These are phyloP conservation scores for Catostylus mosaicus DNA, from an alignment of 30 jellyfish, hydroid and myxozoan species.

Conservation along the genomic window DNA sequence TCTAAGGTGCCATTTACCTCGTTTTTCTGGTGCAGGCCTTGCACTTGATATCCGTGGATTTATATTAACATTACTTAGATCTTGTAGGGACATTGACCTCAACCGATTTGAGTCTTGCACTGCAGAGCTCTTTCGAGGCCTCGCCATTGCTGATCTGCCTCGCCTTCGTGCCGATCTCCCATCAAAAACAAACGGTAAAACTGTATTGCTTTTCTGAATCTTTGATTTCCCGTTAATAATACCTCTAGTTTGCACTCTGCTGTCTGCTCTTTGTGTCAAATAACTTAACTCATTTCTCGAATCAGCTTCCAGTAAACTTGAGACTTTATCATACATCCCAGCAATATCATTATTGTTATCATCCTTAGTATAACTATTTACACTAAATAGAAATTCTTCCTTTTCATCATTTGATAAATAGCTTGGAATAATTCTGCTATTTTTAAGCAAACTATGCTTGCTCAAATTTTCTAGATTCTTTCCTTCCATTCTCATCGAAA, in stretches of 20 bases:
- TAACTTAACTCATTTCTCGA: not conserved
- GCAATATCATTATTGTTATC: not conserved
- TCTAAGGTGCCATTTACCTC: slow-evolving; percentile 17
- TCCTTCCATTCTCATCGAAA: not conserved
- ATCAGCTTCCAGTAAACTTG: not conserved
- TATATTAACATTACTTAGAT: slow-evolving; percentile 8
- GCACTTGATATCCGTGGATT: slow-evolving; percentile 52
- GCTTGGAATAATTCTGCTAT: not conserved
- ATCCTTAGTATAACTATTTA: not conserved
- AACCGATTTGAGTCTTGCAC: not conserved
- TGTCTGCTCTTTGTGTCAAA: not conserved
- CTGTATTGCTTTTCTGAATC: not conserved
- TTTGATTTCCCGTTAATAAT: not conserved
- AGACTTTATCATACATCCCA: not conserved
- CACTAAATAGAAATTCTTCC: slow-evolving; percentile 8
- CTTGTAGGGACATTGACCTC: slow-evolving; percentile 7
- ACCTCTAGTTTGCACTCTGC: not conserved
- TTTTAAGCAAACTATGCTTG: not conserved
- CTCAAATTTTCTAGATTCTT: not conserved
- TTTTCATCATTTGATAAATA: not conserved
- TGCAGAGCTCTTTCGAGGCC: slow-evolving; percentile 1
- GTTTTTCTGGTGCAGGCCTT: slow-evolving; percentile 41
- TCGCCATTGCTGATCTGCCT: not conserved
- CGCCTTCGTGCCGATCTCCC: not conserved
- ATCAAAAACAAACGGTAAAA: slow-evolving; percentile 48